Conservation (phyloP, 2,113 vertebrate genomes). For the Chiloscyllium plagiosum region DNA sequence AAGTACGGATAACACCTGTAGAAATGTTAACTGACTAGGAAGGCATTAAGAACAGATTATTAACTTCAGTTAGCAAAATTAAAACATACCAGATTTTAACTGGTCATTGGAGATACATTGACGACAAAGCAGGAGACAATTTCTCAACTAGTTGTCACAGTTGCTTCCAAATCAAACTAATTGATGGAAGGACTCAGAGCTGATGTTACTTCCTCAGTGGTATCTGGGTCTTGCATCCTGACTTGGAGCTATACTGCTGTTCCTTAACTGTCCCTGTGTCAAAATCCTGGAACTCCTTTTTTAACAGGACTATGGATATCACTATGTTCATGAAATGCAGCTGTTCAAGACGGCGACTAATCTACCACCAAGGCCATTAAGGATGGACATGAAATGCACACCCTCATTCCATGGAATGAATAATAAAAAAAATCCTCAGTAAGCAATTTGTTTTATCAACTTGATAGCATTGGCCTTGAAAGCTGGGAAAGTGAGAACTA, state of each 20-base stretch:
- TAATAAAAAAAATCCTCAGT: background rate
- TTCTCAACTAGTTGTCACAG: background rate
- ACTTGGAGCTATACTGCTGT: too few relatives aligned
- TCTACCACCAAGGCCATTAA: too few relatives aligned
- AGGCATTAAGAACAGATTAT: background rate
- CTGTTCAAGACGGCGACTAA: too few relatives aligned
- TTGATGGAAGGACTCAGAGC: background rate
- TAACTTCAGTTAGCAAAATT: background rate
- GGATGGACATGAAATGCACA: too few relatives aligned
- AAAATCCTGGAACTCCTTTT: too few relatives aligned
- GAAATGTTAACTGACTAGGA: background rate
- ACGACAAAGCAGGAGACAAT: background rate
- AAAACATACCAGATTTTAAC: background rate
- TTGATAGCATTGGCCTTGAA: background rate
- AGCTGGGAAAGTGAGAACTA: background rate
- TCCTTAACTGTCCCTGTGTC: too few relatives aligned
- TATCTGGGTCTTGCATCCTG: background rate
- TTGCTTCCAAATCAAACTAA: background rate
- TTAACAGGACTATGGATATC: too few relatives aligned
- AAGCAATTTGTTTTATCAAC: background rate
- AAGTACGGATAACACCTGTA: background rate
- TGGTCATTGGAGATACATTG: background rate
- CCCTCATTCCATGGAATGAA: too few relatives aligned
- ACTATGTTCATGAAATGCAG: too few relatives aligned
- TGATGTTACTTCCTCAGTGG: background rate